Conservation (phyloP, 1,140 invertebrate species). For the Limonius californicus region DNA sequence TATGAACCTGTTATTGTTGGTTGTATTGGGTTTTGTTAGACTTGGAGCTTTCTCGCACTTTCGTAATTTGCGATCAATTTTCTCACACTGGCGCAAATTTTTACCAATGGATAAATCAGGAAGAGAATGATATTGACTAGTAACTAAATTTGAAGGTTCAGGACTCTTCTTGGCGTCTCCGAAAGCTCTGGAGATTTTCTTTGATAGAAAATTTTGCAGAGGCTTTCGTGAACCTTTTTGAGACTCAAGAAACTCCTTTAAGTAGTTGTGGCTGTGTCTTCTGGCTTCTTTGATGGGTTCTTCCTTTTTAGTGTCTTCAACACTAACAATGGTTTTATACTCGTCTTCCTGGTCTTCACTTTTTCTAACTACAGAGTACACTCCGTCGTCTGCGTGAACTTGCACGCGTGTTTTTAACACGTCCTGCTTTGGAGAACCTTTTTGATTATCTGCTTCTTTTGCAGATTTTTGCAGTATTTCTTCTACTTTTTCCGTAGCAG, state of each 20-base stretch:
- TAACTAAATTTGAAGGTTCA: constrained; percentile 49
- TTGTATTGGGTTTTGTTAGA: constrained; percentile 19
- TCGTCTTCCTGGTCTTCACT: constrained; percentile 29
- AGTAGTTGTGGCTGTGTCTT: constrained; percentile 44
- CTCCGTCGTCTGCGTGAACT: not conserved
- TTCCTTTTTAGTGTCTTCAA: constrained; percentile 29
- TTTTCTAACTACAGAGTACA: constrained; percentile 19
- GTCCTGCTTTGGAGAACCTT: too few species aligned
- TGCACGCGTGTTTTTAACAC: not conserved
- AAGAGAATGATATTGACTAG: constrained; percentile 65
- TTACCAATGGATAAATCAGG: constrained; percentile 64
- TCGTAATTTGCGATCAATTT: constrained; percentile 61
- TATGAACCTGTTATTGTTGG: constrained; percentile 40
- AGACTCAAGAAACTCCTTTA: constrained; percentile 44
- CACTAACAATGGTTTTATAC: constrained; percentile 41
- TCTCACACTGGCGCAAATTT: constrained; percentile 55
- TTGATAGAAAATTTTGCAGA: constrained; percentile 43
- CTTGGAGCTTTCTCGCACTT: constrained; percentile 31
- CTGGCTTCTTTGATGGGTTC: constrained; percentile 30
- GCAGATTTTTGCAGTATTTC: not conserved
- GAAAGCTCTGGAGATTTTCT: constrained; percentile 43
- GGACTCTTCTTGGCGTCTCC: constrained; percentile 21
- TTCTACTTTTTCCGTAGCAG: not conserved
- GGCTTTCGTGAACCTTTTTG: constrained; percentile 44
- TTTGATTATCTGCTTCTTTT: not conserved